Conservation (phyloP, 2,797 vertebrate species). For the Xyrichtys novacula region DNA sequence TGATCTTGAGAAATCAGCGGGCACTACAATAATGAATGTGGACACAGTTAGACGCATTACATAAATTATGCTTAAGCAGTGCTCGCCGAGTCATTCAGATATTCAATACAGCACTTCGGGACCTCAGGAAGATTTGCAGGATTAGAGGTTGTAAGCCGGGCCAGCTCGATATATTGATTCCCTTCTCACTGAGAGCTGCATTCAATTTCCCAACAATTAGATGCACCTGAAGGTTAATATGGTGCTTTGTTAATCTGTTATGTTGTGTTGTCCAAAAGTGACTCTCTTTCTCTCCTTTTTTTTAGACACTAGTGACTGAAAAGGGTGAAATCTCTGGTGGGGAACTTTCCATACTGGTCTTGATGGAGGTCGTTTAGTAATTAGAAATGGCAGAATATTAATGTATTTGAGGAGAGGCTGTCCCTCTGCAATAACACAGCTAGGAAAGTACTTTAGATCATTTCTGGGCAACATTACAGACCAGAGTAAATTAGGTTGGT, state of each 20-base stretch:
- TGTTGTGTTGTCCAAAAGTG: constrained; percentile 58
- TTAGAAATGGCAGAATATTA: constrained; percentile 45
- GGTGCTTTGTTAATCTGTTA: constrained; percentile 83
- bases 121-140: constrained; percentile 84
- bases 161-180: constrained; percentile 83
- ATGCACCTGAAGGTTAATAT: constrained; percentile 82
- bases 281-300: constrained; percentile 34
- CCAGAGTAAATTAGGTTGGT: constrained; percentile 55
- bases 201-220: constrained; percentile 86
- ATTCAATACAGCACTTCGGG: constrained; percentile 83
- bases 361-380: constrained; percentile 49
- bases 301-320: constrained; percentile 19
- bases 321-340: constrained; percentile 46
- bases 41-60: constrained; percentile 64
- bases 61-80: constrained; percentile 83
- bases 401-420: constrained; percentile 37
- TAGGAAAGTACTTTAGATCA: constrained; percentile 36
- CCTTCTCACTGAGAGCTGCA: constrained; percentile 75
- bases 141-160: constrained; percentile 82
- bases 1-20: constrained; percentile 59
- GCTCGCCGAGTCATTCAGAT: constrained; percentile 72
- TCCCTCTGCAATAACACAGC: constrained; percentile 17
- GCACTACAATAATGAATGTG: constrained; percentile 55
- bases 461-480: constrained; percentile 44
- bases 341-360: constrained; percentile 25